phyloP scores from a whole-genome alignment of 2,797 vertebrate genomes.

The Coluber constrictor region DNA sequence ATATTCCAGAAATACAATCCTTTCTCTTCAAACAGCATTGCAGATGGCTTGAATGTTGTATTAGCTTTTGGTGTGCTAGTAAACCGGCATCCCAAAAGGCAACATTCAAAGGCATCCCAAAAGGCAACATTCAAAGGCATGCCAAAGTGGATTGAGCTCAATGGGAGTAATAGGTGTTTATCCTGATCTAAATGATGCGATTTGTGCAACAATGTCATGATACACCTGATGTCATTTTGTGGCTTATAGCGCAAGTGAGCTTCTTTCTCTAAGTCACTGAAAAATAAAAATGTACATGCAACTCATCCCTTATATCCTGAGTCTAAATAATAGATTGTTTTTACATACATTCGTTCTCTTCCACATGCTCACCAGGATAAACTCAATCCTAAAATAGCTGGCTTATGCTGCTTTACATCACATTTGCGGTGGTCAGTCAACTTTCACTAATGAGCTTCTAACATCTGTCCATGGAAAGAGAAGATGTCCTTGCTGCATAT shows the following conservation, averaged over 20 bases:
- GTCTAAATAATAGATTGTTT: neutral
- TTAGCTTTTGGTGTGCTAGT: neutral
- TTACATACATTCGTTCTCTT: neutral
- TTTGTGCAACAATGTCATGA: neutral
- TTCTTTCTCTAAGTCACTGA: neutral
- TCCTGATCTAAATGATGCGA: neutral
- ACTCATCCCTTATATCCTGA: neutral
- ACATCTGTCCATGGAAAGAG: neutral
- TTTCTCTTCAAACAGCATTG: constrained; percentile 1
- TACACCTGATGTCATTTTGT: neutral
- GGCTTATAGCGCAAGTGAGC: neutral
- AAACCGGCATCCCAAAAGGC: neutral
- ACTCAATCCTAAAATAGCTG: constrained; percentile 21
- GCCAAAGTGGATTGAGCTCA: neutral
- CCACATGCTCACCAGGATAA: neutral
- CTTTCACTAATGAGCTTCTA: neutral
- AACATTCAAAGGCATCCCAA: neutral
- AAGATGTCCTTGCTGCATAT: neutral
- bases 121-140: neutral
- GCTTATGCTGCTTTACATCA: neutral
- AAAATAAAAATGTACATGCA: neutral
- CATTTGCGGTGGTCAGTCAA: neutral
- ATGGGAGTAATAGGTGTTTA: neutral
- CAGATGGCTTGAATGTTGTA: neutral
- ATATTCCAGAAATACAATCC: constrained; percentile 1